Evolutionary conservation across 2,888 invertebrate species (phyloP), one percentile per base, ranked within the genome.

Genomic region (Diogma glabrata): DNA sequence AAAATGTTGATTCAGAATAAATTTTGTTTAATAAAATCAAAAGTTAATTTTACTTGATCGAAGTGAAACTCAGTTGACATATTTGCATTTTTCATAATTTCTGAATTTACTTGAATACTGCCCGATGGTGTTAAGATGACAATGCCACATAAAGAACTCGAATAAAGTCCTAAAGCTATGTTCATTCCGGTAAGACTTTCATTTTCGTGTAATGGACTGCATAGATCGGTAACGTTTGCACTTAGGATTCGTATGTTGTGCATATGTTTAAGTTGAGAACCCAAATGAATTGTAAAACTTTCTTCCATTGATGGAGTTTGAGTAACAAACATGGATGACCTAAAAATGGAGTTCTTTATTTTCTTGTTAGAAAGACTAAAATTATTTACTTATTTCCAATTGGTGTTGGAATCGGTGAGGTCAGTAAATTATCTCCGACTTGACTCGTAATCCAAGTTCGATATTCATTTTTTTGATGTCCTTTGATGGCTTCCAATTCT

Each of bases 211-310:
- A 74, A 64, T 1, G 77, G 74, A 59, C 74, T 73, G 62, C 88
- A 87, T 57, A 94, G 77, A 64, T 92, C 88, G 60, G 88, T 77
- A 12, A 87, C 79, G 70, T 90, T 83, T 17, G 87, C 84, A 52
- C 91, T 87, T 24, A 95, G 74, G 55, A 99, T 84, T 51, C 97
- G 77, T 55, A 97, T 86, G 69, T 99, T 99, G 70, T 99, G 96
- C 77, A 94, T 97, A 64, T 96, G 95, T 69, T 99, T 99, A 67
- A 97, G 78, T 72, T 99, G 99, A 4, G 95, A 93, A 48, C 97
- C 96, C 56, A 96, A 76, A 73, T 96, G 94, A 63, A 97, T 95
- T 17, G 96, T 97, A 69, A 96, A 97, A 70, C 93, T 94, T 73
- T 96, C 96, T 71, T 95, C 94, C 62, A 91, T 68, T 3, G 69